These are phyloP conservation scores for Oncorhynchus clarkii DNA, from an alignment of 2,113 vertebrate genomes.

Conservation along the genomic window DNA sequence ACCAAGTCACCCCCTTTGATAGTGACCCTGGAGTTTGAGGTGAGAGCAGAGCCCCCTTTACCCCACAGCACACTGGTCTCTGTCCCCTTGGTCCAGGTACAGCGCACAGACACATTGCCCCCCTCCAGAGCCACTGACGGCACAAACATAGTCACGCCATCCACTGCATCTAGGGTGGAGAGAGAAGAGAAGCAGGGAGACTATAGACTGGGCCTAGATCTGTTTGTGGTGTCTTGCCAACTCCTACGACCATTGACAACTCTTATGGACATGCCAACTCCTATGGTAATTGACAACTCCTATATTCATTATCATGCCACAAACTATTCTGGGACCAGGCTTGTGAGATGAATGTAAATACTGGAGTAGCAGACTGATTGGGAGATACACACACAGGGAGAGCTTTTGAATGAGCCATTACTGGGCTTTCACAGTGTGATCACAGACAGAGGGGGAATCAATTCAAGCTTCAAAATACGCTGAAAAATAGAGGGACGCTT, in stretches of 20 bases:
- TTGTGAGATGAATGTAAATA: neutral
- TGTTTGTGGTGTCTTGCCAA: no score
- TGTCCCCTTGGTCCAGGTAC: constrained; percentile 61
- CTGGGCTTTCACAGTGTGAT: neutral
- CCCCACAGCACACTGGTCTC: constrained; percentile 60
- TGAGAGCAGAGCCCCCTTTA: constrained; percentile 52
- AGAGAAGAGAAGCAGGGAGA: neutral
- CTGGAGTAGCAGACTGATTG: neutral
- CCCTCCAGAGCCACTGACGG: constrained; percentile 64
- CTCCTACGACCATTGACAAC: no score
- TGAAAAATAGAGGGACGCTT: constrained; percentile 45
- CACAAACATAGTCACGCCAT: constrained; percentile 49
- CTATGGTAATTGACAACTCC: no score
- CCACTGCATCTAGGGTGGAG: constrained; percentile 55
- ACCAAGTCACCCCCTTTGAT: constrained; percentile 59
- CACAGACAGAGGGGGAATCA: constrained; percentile 8
- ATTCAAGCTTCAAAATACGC: constrained; percentile 41
- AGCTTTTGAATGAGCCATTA: constrained; percentile 12
- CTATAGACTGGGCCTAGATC: no score
- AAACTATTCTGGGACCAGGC: no score
- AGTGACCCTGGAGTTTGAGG: constrained; percentile 53
- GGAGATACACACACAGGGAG: neutral
- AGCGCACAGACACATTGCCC: constrained; percentile 63
- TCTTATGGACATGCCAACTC: no score
- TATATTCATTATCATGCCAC: no score